Base-by-base conservation (phyloP, 30 jellyfish, hydroid and myxozoan species). In the Turritopsis dohrnii region DNA sequence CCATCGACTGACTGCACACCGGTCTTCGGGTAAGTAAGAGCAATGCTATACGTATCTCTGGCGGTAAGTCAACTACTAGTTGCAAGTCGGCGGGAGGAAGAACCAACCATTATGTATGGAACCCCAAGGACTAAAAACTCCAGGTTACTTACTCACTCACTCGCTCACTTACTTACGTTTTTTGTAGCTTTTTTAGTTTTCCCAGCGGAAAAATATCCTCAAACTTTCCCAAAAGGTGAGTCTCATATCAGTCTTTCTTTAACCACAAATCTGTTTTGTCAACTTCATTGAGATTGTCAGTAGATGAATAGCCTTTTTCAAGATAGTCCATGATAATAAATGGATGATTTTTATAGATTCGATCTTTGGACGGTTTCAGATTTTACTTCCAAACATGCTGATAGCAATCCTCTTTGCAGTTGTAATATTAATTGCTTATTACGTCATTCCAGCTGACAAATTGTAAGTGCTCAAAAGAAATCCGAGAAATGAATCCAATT, bases 151-250 rank as follows among this genome's bases (percentile, higher is more conserved):
- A n/a, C n/a, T n/a, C n/a, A n/a, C n/a, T n/a, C n/a, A n/a, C n/a
- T n/a, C n/a, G n/a, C n/a, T n/a, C n/a, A n/a, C n/a, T 69, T 69
- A 0, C 77, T 0, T n/a, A 8, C 8, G 0, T 69, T n/a, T 27
- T 69, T 69, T 66, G 28, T 19, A 69, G 77, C 77, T n/a, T 69
- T 69, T 69, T 69, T 69, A 69, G 77, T 27, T 9, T 69, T 69
- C 19, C 77, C 77, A n/a, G 77, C 0, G 8, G 7, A n/a, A 7
- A 23, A 19, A 27, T 69, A 69, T 69, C 77, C 77, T n/a, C 28
- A 69, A 9, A 1, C 16, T 23, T 69, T 69, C 30, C 19, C 77
- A 9, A 69, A 69, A 69, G 77, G 77, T 69, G 19, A 69, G 23
- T 69, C n/a, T 23, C 0, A n/a, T 69, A 9, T 69, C 77, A 8